Evolutionary conservation across 2,888 invertebrate genomes (phyloP), one percentile per base, ranked within the genome.

Genomic region (Cyaniris semiargus): DNA sequence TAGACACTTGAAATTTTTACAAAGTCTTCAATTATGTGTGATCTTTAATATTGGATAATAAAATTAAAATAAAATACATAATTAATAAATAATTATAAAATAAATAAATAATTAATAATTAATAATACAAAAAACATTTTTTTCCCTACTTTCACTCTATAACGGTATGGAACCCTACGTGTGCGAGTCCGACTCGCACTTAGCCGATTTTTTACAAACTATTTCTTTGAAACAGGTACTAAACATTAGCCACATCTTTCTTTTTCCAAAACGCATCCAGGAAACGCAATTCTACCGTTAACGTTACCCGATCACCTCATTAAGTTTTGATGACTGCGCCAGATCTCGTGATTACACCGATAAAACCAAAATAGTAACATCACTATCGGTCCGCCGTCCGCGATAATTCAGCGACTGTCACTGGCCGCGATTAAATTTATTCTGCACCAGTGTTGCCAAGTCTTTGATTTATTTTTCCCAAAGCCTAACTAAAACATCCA

Each of bases 361-460:
- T 83, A 81, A 79, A 80, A 79, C 78, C 78, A 81, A 81, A 81
- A 79, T 76, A 80, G 81, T 82, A 81, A 76, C 78, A 78, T 76
- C 78, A 77, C 77, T 81, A 80, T 80, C 80, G 58, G 48, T 70
- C 58, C 78, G 78, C 80, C 38, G 48, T 70, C 58, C 78, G 78
- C 79, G 70, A 76, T 78, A 78, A 80, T 80, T 79, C 76, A 79
- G 78, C 82, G 79, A 86, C 86, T 90, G 90, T 89, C 89, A 88
- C 86, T 87, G 84, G 80, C 84, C 84, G 83, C 87, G 87, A 89
- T 89, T 88, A 86, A 80, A 80, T 91, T 90, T 90, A 89, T 82
- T 58, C 79, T 18, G 18, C 18, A 44, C 3, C 44, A 53, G 18
- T 53, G 53, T 18, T 53, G 53, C 18, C 53, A 18, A 53, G 18